phyloP scores from a whole-genome alignment of 2,888 invertebrate species.

The Rotaria macrura region DNA sequence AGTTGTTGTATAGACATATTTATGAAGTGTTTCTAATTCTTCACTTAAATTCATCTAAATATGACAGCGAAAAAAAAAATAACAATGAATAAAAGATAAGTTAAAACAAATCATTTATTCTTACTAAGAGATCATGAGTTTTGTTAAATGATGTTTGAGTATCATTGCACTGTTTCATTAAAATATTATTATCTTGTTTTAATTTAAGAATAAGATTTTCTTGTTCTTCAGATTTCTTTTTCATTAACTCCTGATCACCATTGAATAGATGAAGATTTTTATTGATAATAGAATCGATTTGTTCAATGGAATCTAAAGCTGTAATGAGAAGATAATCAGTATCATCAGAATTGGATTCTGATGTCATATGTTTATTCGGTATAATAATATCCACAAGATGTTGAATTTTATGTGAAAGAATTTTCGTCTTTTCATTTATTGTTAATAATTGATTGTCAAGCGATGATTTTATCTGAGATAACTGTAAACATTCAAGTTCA shows the following conservation, averaged over 20 bases:
- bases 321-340: background rate
- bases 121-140: background rate
- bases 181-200: slow-evolving; percentile 1
- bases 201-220: background rate
- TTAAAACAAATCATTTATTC: no score
- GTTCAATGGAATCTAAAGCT: background rate
- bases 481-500: background rate
- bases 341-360: background rate
- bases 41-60: background rate
- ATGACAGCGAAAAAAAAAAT: background rate
- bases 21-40: background rate
- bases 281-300: background rate
- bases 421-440: background rate
- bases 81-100: no score
- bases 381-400: background rate
- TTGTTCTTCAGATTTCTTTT: background rate
- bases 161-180: slow-evolving; percentile 18
- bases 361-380: background rate
- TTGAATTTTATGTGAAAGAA: background rate
- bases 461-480: background rate
- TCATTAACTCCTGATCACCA: slow-evolving; percentile 6
- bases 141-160: background rate
- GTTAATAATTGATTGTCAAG: background rate
- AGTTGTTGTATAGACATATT: background rate
- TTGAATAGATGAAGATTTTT: background rate